Conservation (phyloP, 1,140 invertebrate genomes). For the Magallana angulata region DNA sequence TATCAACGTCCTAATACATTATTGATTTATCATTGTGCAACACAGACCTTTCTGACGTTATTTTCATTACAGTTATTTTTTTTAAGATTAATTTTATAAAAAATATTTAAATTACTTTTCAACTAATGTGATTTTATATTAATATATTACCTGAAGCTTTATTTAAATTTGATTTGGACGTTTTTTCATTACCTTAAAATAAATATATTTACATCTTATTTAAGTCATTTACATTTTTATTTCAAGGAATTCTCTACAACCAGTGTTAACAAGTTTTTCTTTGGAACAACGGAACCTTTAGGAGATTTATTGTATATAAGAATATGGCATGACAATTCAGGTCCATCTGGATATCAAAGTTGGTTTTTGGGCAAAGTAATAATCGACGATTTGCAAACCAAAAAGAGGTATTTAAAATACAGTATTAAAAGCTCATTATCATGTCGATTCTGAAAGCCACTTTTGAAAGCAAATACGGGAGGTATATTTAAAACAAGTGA, state of each 20-base stretch:
- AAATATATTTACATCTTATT: neutral
- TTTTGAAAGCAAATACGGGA: neutral
- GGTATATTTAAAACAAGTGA: no score
- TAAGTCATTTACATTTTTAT: neutral
- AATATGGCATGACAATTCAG: slow-evolving; percentile 78
- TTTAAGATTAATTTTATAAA: no score
- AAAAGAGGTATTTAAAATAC: slow-evolving; percentile 58
- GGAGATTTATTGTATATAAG: slow-evolving; percentile 73
- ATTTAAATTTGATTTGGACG: no score
- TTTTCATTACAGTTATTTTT: no score
- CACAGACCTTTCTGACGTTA: no score
- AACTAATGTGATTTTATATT: no score
- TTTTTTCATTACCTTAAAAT: no score
- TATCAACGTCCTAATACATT: no score
- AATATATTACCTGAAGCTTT: no score
- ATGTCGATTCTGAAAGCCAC: neutral
- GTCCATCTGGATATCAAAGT: slow-evolving; percentile 66
- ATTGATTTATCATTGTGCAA: no score
- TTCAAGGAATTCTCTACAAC: slow-evolving; percentile 65
- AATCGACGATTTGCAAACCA: slow-evolving; percentile 75
- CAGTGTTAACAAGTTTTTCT: slow-evolving; percentile 71
- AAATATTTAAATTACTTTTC: no score
- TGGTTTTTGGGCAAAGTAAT: slow-evolving; percentile 75
- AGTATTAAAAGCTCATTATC: neutral
- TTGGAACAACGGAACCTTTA: slow-evolving; percentile 67